These are phyloP conservation scores for Oxyscelio sp. DNA, from an alignment of 2,888 invertebrate genomes.

Conservation along the genomic window DNA sequence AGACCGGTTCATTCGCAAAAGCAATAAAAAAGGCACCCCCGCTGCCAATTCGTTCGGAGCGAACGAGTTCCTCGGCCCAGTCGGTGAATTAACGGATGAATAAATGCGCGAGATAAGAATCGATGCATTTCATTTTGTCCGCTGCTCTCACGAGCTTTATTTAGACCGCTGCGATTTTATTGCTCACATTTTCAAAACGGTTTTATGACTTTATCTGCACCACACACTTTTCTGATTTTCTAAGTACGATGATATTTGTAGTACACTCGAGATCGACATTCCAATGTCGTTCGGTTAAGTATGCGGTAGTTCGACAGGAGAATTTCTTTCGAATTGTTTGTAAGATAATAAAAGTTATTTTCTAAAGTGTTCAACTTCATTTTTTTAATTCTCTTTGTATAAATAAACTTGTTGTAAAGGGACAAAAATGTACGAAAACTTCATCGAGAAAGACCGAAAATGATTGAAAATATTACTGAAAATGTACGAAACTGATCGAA, in stretches of 20 bases:
- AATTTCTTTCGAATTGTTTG: too few species aligned
- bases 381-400: too few species aligned
- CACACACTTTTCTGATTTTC: constrained; percentile 42
- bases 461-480: too few species aligned
- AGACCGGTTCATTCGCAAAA: constrained; percentile 17
- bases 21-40: constrained; percentile 33
- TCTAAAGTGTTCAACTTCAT: too few species aligned
- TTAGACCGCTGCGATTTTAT: constrained; percentile 63
- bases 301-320: too few species aligned
- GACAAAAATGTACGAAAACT: too few species aligned
- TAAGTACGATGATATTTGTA: constrained; percentile 42
- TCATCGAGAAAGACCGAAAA: too few species aligned
- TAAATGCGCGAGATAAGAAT: constrained; percentile 50
- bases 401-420: too few species aligned
- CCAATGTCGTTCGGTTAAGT: constrained; percentile 2
- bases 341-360: too few species aligned
- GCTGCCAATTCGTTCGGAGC: neutral
- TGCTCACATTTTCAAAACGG: constrained; percentile 54
- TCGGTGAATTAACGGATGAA: constrained; percentile 57
- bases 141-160: constrained; percentile 65
- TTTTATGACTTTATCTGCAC: constrained; percentile 49
- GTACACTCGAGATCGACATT: constrained; percentile 6
- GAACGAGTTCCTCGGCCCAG: neutral
- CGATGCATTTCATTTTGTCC: constrained; percentile 57
- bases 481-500: too few species aligned